Conservation (phyloP, 2,797 vertebrate species). For the Echeneis naucrates region DNA sequence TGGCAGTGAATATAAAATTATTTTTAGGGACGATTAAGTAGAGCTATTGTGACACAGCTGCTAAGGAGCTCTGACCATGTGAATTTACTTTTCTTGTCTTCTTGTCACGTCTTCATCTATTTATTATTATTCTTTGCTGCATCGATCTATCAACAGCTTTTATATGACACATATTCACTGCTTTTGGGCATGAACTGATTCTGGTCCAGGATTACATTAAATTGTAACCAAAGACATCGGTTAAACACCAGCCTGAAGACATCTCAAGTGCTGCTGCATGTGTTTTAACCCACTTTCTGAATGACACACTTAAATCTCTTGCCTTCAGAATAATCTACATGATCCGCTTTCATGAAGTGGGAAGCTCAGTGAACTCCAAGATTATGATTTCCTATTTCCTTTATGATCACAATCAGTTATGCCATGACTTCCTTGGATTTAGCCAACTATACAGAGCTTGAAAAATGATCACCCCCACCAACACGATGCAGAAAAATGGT, state of each 20-base stretch:
- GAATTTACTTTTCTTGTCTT: not conserved
- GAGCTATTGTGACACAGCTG: not conserved
- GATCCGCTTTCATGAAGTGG: not conserved
- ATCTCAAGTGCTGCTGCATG: not conserved
- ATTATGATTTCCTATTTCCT: not conserved
- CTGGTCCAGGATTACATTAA: constrained; percentile 47
- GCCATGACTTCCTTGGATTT: not conserved
- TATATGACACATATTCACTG: not conserved
- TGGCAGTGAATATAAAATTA: too few species aligned
- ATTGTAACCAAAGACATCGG: not conserved
- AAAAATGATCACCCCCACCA: not conserved
- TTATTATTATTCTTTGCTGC: not conserved
- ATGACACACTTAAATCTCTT: constrained; percentile 36
- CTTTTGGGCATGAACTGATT: constrained; percentile 43
- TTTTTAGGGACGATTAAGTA: not conserved
- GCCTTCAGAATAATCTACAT: not conserved
- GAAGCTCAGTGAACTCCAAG: not conserved
- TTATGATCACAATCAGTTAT: not conserved
- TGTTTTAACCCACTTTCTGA: constrained; percentile 37
- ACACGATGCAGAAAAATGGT: too few species aligned
- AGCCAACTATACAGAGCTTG: not conserved
- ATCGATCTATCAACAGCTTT: not conserved
- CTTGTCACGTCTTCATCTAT: not conserved
- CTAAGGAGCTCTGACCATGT: not conserved
- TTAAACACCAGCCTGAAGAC: constrained; percentile 36